Evolutionary conservation across 1,140 invertebrate species (phyloP), one percentile per base, ranked within the genome.

Genomic region (Contarinia nasturtii): DNA sequence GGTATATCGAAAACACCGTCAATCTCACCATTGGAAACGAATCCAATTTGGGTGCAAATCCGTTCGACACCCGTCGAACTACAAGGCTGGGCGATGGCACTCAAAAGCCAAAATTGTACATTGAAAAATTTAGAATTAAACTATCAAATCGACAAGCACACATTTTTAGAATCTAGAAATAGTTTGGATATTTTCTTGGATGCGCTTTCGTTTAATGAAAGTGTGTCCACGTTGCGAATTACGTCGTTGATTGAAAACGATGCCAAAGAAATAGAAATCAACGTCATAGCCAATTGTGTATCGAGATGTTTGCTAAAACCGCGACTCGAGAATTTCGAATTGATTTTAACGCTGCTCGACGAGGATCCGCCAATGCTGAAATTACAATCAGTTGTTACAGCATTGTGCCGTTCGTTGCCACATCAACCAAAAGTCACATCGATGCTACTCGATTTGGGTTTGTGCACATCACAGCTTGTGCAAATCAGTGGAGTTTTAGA

Each of bases 301-400:
- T 60, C 61, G 33, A 64, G 57, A 20, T 61, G 65, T 1, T 54
- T 70, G n/a, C 50, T 60, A 14, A 70, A 70, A 50, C 62, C 67
- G 33, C 56, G 61, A 33, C 56, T 70, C 21, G 61, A 67, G 54
- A 64, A 64, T 40, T 68, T 73, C 41, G 70, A 73, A 50, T 55
- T 73, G 19, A 64, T 69, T 48, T 65, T 71, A 48, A 70, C 68
- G 1, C 67, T 68, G 46, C 50, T 71, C 19, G 68, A 71, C 49
- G 69, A 70, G 48, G 59, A 65, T n/a, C 60, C 66, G 10, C 67
- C 68, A 48, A 64, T 67, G 55, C 57, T 50, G 54, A 68, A 67
- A 53, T 59, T 71, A 50, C 70, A 73, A 55, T 66, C 68, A 46
- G 59, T 73, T 46, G 69, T 73, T 15, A 65, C 67, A 50, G 67